Evolutionary conservation across 2,888 invertebrate genomes (phyloP), one percentile per base, ranked within the genome.

Genomic region (Agapostemon virescens): DNA sequence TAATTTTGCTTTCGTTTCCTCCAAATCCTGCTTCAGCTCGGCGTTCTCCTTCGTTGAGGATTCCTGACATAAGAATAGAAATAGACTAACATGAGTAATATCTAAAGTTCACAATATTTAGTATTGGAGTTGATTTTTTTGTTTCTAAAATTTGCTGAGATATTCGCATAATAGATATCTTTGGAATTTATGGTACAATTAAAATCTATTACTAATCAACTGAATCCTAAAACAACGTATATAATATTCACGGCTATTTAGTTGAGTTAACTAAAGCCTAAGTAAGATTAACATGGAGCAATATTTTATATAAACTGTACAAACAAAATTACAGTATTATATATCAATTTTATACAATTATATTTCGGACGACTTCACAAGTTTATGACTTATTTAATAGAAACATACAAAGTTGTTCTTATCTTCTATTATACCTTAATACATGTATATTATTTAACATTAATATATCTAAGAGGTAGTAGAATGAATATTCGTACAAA

Each of bases 31-130:
- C 70, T 90, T 90, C 42, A 92, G 79, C 26, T 88, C 80, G n/a
- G 82, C 77, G 52, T 91, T 88, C 81, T 91, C 89, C 73, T 87
- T 88, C 5, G 88, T 85, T 0, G 92, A 91, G 2, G 88, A 86
- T 85, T 91, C 90, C 92, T 92, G 85, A 15, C 52, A 64, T 76
- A 80, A 69, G 36, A 70, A 58, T 58, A 79, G 67, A 85, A 73
- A 17, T 26, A 73, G 68, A 69, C 69, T 58, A 67, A 81, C 33
- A 45, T 76, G 17, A 82, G 67, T 61, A 42, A 15, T 58, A 40
- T 63, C 36, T 64, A 70, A 49, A 55, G 20, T 58, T 20, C 26
- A 55, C 7, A 52, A 4, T n/a, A 69, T 26, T 7, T n/a, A 55
- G 1, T 0, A 67, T 23, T 20, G 49, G 20, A 71, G 69, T 26